Evolutionary conservation across 2,113 vertebrate species (phyloP).

Genomic region (Trichomycterus rosablanca): DNA sequence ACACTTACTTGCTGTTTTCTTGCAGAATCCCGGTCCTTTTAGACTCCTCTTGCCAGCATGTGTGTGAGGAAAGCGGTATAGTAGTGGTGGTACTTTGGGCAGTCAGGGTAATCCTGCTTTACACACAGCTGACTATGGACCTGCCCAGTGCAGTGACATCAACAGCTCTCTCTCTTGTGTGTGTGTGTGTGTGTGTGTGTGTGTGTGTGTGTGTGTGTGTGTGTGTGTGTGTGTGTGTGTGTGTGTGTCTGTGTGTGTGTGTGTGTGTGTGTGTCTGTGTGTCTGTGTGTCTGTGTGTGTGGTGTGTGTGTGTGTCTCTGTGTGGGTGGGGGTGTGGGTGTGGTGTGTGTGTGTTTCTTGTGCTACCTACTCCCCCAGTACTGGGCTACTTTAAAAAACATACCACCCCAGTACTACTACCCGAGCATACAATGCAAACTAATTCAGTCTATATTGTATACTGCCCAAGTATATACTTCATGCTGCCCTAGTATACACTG

Average conservation of each 20-base stretch:
- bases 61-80: slow-evolving; percentile 1
- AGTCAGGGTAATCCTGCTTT: slow-evolving; percentile 54
- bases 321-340: too few relatives aligned
- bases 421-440: too few relatives aligned
- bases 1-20: slow-evolving; percentile 7
- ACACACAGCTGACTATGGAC: slow-evolving; percentile 49
- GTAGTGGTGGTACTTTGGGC: background rate
- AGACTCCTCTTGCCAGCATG: background rate
- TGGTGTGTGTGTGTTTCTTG: too few relatives aligned
- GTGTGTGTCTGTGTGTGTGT: too few relatives aligned
- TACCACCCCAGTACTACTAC: too few relatives aligned
- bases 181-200: slow-evolving; percentile 7
- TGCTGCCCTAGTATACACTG: too few relatives aligned
- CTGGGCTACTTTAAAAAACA: too few relatives aligned
- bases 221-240: background rate
- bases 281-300: background rate
- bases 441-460: too few relatives aligned
- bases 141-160: slow-evolving; percentile 60
- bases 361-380: too few relatives aligned
- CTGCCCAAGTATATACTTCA: too few relatives aligned
- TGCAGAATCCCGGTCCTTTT: background rate
- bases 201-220: too few relatives aligned
- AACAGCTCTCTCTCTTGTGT: slow-evolving; percentile 44
- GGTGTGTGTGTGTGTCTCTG: too few relatives aligned
- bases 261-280: background rate